These are phyloP conservation scores for Calephelis nemesis DNA, from an alignment of 1,140 invertebrate species.

Conservation along the genomic window DNA sequence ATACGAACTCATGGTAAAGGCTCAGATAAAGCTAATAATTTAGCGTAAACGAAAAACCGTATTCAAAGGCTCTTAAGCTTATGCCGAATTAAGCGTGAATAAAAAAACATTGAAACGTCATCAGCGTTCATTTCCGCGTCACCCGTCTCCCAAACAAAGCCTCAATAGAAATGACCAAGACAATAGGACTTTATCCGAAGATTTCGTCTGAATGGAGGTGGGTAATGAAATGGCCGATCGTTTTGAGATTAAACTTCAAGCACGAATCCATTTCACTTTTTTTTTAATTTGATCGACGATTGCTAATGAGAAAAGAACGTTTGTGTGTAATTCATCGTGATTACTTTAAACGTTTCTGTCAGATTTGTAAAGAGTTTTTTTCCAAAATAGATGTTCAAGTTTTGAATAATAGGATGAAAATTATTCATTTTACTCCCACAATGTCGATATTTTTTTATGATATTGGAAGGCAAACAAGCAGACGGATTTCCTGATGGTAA, in stretches of 20 bases:
- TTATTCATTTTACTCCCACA: too few relatives aligned
- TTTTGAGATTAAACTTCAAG: conserved; percentile 28
- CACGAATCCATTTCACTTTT: conserved; percentile 14
- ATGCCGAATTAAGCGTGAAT: conserved; percentile 12
- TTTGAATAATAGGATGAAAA: too few relatives aligned
- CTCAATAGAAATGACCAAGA: conserved; percentile 20
- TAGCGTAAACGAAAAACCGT: neutral
- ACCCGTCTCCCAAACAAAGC: conserved; percentile 22
- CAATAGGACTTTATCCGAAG: conserved; percentile 29
- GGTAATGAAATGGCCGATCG: conserved; percentile 25
- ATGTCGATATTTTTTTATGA: too few relatives aligned
- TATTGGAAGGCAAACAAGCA: too few relatives aligned
- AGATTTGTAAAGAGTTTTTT: neutral
- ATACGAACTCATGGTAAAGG: too few relatives aligned
- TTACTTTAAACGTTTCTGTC: neutral
- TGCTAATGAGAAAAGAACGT: conserved; percentile 10
- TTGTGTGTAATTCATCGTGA: conserved; percentile 1
- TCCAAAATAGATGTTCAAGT: too few relatives aligned
- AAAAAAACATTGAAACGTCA: conserved; percentile 27
- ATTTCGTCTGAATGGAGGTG: conserved; percentile 27
- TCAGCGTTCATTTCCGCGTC: conserved; percentile 34
- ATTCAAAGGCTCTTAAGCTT: conserved; percentile 11
- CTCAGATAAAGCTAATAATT: conserved; percentile 4
- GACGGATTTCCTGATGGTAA: too few relatives aligned
- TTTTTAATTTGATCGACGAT: conserved; percentile 13